Evolutionary conservation across 2,113 vertebrate genomes (phyloP).

Genomic region (Hippoglossus stenolepis): DNA sequence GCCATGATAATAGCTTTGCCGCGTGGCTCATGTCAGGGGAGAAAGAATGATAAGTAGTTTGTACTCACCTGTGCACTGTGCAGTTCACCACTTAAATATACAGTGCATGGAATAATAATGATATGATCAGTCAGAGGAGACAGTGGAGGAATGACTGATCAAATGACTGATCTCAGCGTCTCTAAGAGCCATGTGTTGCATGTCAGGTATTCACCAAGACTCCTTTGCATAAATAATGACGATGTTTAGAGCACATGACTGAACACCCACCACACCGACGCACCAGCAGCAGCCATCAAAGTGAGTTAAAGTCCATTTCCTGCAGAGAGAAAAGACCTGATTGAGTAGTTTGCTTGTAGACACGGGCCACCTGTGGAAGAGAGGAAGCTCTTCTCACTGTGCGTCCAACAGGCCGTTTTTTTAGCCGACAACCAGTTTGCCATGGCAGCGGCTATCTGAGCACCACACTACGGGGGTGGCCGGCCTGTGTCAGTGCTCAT

Average conservation of each 20-base stretch:
- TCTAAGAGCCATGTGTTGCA: slow-evolving; percentile 28
- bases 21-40: slow-evolving; percentile 23
- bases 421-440: slow-evolving; percentile 47
- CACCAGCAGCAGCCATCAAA: not conserved
- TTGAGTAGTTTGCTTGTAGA: slow-evolving; percentile 44
- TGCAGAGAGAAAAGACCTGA: slow-evolving; percentile 37
- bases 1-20: slow-evolving; percentile 30
- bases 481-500: slow-evolving; percentile 77
- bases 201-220: slow-evolving; percentile 43
- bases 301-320: slow-evolving; percentile 37
- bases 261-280: not conserved
- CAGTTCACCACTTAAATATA: slow-evolving; percentile 56
- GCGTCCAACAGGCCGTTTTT: slow-evolving; percentile 30
- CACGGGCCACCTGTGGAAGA: slow-evolving; percentile 70
- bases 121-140: slow-evolving; percentile 44
- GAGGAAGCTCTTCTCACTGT: slow-evolving; percentile 52
- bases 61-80: slow-evolving; percentile 29
- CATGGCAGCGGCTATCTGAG: slow-evolving; percentile 67
- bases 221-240: slow-evolving; percentile 48
- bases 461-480: slow-evolving; percentile 58
- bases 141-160: slow-evolving; percentile 23
- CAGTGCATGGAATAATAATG: slow-evolving; percentile 38
- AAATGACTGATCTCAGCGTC: slow-evolving; percentile 18
- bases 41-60: slow-evolving; percentile 37
- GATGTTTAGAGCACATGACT: slow-evolving; percentile 35